Conservation (phyloP, 2,113 vertebrate species). For the Rafetus swinhoei region DNA sequence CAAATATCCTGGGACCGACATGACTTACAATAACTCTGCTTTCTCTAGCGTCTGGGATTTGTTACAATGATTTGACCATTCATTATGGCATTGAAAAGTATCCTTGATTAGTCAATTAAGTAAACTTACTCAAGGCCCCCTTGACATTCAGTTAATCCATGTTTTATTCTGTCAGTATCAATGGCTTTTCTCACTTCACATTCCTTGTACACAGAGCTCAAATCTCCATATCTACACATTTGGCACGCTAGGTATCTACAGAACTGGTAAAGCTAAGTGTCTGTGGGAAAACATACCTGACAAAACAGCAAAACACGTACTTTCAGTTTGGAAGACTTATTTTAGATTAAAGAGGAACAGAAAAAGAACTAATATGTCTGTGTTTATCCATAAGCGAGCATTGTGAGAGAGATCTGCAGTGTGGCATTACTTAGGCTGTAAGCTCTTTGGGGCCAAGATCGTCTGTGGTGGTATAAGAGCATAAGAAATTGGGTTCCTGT, state of each 20-base stretch:
- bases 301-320: not conserved
- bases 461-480: not conserved
- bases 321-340: not conserved
- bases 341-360: not conserved
- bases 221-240: not conserved
- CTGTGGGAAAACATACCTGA: not conserved
- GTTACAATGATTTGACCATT: not conserved
- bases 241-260: not conserved
- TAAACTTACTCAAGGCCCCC: not conserved
- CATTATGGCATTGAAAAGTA: not conserved
- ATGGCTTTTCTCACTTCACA: fast-evolving
- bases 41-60: fast-evolving
- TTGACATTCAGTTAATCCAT: not conserved
- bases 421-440: not conserved
- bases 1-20: not conserved
- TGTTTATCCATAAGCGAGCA: not conserved
- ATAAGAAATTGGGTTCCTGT: not conserved
- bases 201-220: not conserved
- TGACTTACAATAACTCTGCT: not conserved
- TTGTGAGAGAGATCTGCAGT: not conserved
- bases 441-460: not conserved
- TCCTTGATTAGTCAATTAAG: fast-evolving
- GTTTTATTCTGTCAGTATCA: fast-evolving
- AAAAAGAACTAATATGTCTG: not conserved
- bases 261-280: not conserved